Conservation (phyloP, 2,113 vertebrate genomes). For the Lepidothrix coronata region DNA sequence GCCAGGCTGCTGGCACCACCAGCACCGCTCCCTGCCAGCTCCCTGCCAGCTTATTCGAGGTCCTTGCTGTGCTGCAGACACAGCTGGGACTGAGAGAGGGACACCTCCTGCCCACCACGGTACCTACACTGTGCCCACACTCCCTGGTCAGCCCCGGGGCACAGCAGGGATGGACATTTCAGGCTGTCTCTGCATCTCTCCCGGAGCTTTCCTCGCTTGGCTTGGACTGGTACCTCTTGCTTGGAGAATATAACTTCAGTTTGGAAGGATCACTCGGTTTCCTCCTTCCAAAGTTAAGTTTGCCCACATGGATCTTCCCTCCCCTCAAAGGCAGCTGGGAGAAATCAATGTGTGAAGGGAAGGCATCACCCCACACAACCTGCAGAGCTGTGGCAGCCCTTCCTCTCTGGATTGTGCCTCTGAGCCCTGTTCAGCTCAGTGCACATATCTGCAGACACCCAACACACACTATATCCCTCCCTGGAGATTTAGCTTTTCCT, state of each 20-base stretch:
- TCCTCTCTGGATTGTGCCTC: not conserved
- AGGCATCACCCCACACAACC: not conserved
- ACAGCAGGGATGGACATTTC: not conserved
- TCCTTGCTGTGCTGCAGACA: not conserved
- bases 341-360: not conserved
- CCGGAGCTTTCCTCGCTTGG: not conserved
- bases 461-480: not conserved
- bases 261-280: not conserved
- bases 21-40: not conserved
- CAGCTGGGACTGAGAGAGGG: not conserved
- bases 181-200: not conserved
- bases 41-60: not conserved
- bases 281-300: not conserved
- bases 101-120: rapidly evolving
- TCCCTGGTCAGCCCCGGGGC: too few species aligned
- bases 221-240: not conserved
- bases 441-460: not conserved
- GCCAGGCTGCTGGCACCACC: not conserved
- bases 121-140: not conserved
- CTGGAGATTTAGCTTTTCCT: not conserved
- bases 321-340: rapidly evolving
- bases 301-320: not conserved
- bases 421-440: not conserved
- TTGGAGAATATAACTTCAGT: not conserved
- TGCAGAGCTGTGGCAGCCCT: not conserved